These are phyloP conservation scores for Myoxocephalus aenaeus DNA, from an alignment of 2,797 vertebrate species.

Conservation along the genomic window DNA sequence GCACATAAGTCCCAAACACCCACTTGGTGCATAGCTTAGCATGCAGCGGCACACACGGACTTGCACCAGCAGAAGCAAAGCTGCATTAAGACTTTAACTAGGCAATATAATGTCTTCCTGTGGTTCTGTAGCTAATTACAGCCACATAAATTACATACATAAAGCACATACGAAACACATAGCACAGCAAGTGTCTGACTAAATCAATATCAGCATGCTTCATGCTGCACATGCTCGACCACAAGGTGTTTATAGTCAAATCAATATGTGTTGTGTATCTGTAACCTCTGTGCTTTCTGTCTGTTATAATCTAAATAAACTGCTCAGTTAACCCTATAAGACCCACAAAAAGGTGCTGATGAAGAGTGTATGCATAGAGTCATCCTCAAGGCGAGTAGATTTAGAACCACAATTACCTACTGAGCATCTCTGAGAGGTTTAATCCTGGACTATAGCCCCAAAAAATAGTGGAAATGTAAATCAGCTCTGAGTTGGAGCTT, in stretches of 20 bases:
- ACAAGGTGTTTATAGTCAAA: slow-evolving; percentile 63
- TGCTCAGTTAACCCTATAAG: slow-evolving; percentile 23
- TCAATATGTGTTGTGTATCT: slow-evolving; percentile 65
- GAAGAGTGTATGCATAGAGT: not conserved
- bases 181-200: slow-evolving; percentile 57
- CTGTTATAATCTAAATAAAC: slow-evolving; percentile 10
- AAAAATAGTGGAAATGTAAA: slow-evolving; percentile 55
- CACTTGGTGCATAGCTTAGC: slow-evolving; percentile 10
- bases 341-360: not conserved
- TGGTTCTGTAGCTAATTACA: slow-evolving; percentile 61
- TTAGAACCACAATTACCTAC: not conserved
- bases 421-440: slow-evolving; percentile 24
- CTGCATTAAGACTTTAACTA: slow-evolving; percentile 38
- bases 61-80: slow-evolving; percentile 31
- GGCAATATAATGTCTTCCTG: slow-evolving; percentile 40
- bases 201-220: slow-evolving; percentile 67
- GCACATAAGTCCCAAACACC: not conserved
- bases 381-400: not conserved
- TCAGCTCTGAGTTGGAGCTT: slow-evolving; percentile 58
- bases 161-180: slow-evolving; percentile 64
- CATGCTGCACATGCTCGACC: slow-evolving; percentile 17
- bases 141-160: no score
- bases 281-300: slow-evolving; percentile 34
- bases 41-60: slow-evolving; percentile 34
- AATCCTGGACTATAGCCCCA: slow-evolving; percentile 12